Base-by-base conservation (phyloP, 2,797 vertebrate species). In the Lerista edwardsae region DNA sequence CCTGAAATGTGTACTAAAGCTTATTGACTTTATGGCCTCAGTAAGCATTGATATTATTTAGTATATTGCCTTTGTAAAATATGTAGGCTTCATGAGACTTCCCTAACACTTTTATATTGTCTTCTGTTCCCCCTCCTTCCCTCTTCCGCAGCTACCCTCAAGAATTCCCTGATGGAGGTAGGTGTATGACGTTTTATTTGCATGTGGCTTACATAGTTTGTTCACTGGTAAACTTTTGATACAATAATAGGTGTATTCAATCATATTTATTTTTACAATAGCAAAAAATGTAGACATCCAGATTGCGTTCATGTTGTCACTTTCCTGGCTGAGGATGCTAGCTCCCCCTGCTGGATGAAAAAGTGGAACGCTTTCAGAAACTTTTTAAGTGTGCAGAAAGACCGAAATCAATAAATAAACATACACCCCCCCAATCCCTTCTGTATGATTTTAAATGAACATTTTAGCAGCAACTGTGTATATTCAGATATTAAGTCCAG, bases 151-250 rank as follows among this genome's bases (percentile, higher is more conserved):
- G 98, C 47, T 98, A 97, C 41, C 96, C 96, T n/a, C 93, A 96
- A 0, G 97, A 98, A 59, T 97, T 98, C 91, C 97, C 96, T 92
- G 97, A 98, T 79, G 97, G 94, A 97, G 95, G 98, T 99, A 95
- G 97, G 95, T 95, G 12, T 25, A 14, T 29, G 21, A 23, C 14
- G 41, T 73, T 76, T 1, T 0, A 6, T 29, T 29, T 62, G 8
- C 25, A 55, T 61, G 29, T 89, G n/a, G 77, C 65, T 59, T 85
- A 41, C 84, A 78, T 14, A 75, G 57, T 88, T 79, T 73, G 15
- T 62, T 57, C 17, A 34, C 11, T 78, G 41, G 14, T 55, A 72
- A 77, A 36, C 89, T 89, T 74, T 85, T 31, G 47, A 71, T 25
- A 17, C 5, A 6, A 51, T 76, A 59, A 31, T 59, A 86, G 74